phyloP scores from a whole-genome alignment of 2,113 vertebrate genomes.

The Vulpes vulpes region DNA sequence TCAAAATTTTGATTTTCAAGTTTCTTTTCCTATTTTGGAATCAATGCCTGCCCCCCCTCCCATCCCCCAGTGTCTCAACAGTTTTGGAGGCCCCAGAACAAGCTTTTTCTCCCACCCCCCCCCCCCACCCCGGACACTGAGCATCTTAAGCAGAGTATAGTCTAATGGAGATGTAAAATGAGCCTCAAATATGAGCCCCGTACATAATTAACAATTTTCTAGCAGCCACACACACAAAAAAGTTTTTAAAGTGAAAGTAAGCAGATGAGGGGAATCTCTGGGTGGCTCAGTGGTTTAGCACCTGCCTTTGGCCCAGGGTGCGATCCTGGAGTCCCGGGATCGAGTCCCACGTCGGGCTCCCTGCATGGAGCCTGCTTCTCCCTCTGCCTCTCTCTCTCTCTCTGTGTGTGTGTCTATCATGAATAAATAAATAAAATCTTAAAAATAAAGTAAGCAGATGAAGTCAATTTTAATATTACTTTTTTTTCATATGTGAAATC shows the following conservation, averaged over 20 bases:
- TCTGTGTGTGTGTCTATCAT: too few relatives aligned
- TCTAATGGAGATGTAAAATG: background rate
- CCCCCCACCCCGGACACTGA: background rate
- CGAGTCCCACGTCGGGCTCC: too few relatives aligned
- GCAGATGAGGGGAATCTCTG: background rate
- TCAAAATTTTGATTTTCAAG: background rate
- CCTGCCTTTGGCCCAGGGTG: too few relatives aligned
- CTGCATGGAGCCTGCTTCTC: too few relatives aligned
- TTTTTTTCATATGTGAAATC: background rate
- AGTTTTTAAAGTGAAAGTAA: background rate
- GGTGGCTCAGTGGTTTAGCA: too few relatives aligned
- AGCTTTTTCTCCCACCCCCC: background rate
- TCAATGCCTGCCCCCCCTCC: background rate
- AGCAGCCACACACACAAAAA: background rate
- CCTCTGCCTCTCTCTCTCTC: too few relatives aligned
- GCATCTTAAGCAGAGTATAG: background rate
- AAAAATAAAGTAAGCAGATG: background rate
- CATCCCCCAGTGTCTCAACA: background rate
- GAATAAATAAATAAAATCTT: too few relatives aligned
- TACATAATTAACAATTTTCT: background rate
- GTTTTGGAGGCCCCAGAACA: background rate
- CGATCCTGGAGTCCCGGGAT: too few relatives aligned
- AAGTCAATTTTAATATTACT: background rate
- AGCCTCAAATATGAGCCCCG: background rate
- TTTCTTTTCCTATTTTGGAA: background rate